Percentiles rank a stretch among this genome's conserved stretches.
Conservation (phyloP, 2,888 invertebrate species). For the Synergus japonicus region DNA sequence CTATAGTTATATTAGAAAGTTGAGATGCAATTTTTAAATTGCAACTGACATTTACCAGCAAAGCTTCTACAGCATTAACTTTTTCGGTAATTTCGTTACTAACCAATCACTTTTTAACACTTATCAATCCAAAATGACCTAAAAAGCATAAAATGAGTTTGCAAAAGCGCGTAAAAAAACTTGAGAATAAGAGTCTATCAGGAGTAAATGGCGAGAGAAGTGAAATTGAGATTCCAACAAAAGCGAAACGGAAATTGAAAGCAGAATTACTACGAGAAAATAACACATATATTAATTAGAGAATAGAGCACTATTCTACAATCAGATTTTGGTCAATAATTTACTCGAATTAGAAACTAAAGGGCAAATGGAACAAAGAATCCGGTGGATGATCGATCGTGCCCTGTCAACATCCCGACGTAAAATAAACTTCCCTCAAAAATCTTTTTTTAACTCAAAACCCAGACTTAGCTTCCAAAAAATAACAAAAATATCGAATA, state of each 20-base stretch:
- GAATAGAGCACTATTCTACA: background rate
- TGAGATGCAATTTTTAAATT: too few species aligned
- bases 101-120: background rate
- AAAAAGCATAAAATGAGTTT: background rate
- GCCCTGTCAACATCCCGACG: background rate
- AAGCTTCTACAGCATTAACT: background rate
- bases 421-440: background rate
- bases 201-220: background rate
- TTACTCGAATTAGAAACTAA: background rate
- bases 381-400: background rate
- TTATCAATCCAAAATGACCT: background rate
- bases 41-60: background rate
- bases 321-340: background rate
- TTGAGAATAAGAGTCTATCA: background rate
- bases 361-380: background rate
- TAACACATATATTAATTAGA: background rate
- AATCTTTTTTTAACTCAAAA: background rate
- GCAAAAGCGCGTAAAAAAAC: background rate
- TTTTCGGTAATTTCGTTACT: background rate
- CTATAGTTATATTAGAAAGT: too few species aligned
- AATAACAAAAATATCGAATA: conserved; percentile 13
- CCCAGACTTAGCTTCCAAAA: background rate
- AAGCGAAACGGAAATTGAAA: background rate
- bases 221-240: background rate
- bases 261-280: background rate